These are phyloP conservation scores for Protomyctophum bolini DNA, from an alignment of 2,113 vertebrate species.

Conservation along the genomic window DNA sequence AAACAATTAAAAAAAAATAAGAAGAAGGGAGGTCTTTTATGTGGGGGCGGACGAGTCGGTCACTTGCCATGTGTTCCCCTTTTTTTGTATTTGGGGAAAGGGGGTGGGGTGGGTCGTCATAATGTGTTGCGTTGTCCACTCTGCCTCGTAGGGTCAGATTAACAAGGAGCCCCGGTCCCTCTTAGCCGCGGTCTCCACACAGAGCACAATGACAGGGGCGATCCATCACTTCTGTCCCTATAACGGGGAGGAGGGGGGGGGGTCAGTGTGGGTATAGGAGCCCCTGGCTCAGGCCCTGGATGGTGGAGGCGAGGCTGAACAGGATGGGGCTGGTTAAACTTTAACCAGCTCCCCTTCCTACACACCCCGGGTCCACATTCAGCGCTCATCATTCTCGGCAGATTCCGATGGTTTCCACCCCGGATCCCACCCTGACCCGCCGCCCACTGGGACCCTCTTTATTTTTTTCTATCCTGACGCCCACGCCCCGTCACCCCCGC, in stretches of 20 bases:
- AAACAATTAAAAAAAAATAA: constrained; percentile 34
- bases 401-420: constrained; percentile 69
- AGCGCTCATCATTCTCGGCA: constrained; percentile 61
- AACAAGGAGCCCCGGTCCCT: constrained; percentile 70
- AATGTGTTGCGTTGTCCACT: constrained; percentile 76
- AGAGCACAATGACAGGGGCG: constrained; percentile 72
- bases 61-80: constrained; percentile 59
- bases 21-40: constrained; percentile 29
- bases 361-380: constrained; percentile 67
- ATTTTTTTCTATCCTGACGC: constrained; percentile 33
- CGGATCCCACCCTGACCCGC: constrained; percentile 64
- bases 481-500: constrained; percentile 57
- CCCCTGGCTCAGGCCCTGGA: constrained; percentile 45
- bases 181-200: constrained; percentile 64
- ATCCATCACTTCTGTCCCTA: constrained; percentile 82
- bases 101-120: constrained; percentile 58
- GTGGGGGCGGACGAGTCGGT: constrained; percentile 58
- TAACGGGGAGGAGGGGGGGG: constrained; percentile 81
- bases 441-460: constrained; percentile 70
- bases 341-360: constrained; percentile 87
- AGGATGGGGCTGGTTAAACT: constrained; percentile 92
- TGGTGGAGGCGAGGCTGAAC: constrained; percentile 59
- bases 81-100: constrained; percentile 26
- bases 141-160: constrained; percentile 75
- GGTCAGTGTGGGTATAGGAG: constrained; percentile 59